Conservation (phyloP, 2,888 invertebrate species). For the Lottia gigantea region DNA sequence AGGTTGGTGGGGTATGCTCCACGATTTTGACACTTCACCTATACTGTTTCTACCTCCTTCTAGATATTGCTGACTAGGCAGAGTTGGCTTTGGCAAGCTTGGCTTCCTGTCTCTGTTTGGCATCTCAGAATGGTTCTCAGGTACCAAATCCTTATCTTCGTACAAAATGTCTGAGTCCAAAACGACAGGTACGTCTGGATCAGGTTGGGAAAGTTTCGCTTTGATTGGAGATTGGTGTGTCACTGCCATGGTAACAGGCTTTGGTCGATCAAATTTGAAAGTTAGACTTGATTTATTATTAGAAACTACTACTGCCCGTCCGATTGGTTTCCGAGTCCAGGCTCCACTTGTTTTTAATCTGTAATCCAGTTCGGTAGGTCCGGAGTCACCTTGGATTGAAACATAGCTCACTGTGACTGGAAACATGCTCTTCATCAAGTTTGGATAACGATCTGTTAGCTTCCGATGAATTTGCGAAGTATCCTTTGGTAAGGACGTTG, state of each 20-base stretch:
- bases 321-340: not conserved
- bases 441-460: constrained; percentile 14
- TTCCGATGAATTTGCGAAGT: constrained; percentile 7
- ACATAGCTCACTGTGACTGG: constrained; percentile 42
- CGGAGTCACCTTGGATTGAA: constrained; percentile 39
- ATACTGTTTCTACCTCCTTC: constrained; percentile 30
- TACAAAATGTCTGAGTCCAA: not conserved
- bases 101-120: constrained; percentile 14
- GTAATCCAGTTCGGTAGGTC: constrained; percentile 23
- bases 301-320: not conserved
- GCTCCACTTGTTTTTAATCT: not conserved
- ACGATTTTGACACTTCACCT: constrained; percentile 21
- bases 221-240: not conserved
- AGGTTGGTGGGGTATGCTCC: constrained; percentile 20
- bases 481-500: not conserved
- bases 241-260: not conserved
- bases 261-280: not conserved
- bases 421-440: constrained; percentile 30
- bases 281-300: not conserved
- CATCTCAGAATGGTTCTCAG: not conserved
- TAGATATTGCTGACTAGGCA: constrained; percentile 51
- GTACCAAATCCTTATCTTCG: not conserved
- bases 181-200: constrained; percentile 13
- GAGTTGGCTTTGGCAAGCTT: constrained; percentile 47
- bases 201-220: not conserved